These are phyloP conservation scores for Empidonax alnorum DNA, from an alignment of 2,113 vertebrate genomes.

Conservation along the genomic window DNA sequence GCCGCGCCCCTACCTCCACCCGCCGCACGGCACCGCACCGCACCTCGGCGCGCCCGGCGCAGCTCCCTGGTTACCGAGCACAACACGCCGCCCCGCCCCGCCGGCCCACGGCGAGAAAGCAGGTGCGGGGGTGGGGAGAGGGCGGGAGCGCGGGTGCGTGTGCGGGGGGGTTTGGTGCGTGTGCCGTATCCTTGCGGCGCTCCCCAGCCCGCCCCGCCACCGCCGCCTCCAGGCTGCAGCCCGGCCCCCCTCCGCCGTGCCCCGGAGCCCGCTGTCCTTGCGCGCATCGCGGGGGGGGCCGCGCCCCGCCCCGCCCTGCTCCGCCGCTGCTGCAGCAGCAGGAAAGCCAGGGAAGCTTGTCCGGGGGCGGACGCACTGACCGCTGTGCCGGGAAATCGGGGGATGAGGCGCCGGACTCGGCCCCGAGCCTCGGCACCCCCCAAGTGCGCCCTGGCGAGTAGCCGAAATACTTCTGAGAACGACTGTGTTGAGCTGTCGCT, in stretches of 20 bases:
- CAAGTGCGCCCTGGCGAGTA: background rate
- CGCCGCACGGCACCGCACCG: background rate
- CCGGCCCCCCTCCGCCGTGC: background rate
- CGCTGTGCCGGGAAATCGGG: background rate
- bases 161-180: background rate
- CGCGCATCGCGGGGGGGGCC: background rate
- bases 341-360: background rate
- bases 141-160: background rate
- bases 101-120: background rate
- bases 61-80: slow-evolving; percentile 60
- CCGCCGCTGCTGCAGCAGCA: background rate
- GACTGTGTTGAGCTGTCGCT: background rate
- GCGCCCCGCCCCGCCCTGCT: background rate
- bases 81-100: background rate
- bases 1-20: background rate
- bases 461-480: background rate
- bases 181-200: background rate
- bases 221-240: background rate
- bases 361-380: background rate
- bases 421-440: background rate
- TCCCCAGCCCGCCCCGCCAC: background rate
- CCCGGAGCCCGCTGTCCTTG: background rate
- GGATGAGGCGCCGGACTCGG: background rate
- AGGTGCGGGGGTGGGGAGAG: background rate
- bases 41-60: background rate